Evolutionary conservation across 2,113 vertebrate genomes (phyloP).

Genomic region (Glaucomys volans): DNA sequence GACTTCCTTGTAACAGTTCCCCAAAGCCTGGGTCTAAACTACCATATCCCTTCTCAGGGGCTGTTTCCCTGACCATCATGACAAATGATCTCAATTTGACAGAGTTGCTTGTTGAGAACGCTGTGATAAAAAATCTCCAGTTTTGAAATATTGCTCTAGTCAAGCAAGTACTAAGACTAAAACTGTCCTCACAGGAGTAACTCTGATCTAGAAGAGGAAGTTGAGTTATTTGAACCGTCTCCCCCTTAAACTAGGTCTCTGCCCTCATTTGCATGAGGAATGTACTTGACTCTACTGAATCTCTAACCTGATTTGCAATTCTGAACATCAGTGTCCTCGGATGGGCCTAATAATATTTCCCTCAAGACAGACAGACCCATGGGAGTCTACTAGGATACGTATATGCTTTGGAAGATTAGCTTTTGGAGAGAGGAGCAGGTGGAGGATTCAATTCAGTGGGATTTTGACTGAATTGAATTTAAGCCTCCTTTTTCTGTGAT

Average conservation of each 20-base stretch:
- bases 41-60: background rate
- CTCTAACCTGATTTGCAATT: background rate
- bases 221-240: background rate
- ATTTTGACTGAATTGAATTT: background rate
- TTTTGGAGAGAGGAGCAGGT: rapidly evolving
- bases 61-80: background rate
- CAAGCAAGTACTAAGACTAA: background rate
- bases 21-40: background rate
- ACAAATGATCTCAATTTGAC: background rate
- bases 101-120: background rate
- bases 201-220: background rate
- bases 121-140: background rate
- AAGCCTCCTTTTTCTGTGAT: background rate
- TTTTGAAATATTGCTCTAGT: background rate
- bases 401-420: background rate
- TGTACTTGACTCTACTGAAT: background rate
- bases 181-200: background rate
- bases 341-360: background rate
- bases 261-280: background rate
- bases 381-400: background rate
- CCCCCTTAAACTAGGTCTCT: background rate
- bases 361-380: background rate
- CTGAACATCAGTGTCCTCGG: background rate
- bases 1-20: background rate
- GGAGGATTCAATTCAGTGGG: background rate